Conservation (phyloP, 2,888 invertebrate species). For the Belgica antarctica region DNA sequence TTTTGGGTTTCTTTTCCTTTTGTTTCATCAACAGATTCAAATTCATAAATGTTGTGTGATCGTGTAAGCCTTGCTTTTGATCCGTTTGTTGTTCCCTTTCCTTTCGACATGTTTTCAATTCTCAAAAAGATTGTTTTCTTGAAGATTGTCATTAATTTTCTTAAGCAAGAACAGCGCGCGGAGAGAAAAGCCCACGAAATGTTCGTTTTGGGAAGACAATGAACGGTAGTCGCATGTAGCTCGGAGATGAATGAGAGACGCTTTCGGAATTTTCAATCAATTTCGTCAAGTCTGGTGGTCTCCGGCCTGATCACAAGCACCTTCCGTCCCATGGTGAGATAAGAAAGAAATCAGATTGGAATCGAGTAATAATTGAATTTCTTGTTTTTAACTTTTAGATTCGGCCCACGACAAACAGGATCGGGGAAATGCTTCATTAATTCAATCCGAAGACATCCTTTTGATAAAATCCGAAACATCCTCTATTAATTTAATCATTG, state of each 20-base stretch:
- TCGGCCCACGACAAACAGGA: not conserved
- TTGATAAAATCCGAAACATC: conserved; percentile 23
- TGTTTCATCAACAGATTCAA: conserved; percentile 8
- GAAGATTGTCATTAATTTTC: conserved; percentile 32
- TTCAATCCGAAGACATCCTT: conserved; percentile 5
- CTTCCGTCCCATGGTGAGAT: not conserved
- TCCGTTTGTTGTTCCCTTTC: too few relatives aligned
- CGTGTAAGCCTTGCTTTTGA: conserved; percentile 24
- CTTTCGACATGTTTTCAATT: conserved; percentile 7
- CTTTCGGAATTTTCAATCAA: not conserved
- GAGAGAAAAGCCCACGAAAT: conserved; percentile 28
- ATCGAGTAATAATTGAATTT: not conserved
- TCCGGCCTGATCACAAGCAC: not conserved
- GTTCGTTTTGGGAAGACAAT: conserved; percentile 1
- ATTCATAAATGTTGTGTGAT: conserved; percentile 36
- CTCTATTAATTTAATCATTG: conserved; percentile 43
- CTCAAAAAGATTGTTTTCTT: conserved; percentile 19
- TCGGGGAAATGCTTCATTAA: not conserved
- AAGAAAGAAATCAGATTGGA: conserved; percentile 1
- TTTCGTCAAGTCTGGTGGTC: not conserved
- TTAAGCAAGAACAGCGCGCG: not conserved
- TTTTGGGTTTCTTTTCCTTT: not conserved
- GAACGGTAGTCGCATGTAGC: conserved; percentile 24
- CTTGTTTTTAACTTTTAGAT: not conserved
- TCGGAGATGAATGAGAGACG: not conserved